Evolutionary conservation across 1,140 invertebrate species (phyloP).

Genomic region (Andricus grossulariae): DNA sequence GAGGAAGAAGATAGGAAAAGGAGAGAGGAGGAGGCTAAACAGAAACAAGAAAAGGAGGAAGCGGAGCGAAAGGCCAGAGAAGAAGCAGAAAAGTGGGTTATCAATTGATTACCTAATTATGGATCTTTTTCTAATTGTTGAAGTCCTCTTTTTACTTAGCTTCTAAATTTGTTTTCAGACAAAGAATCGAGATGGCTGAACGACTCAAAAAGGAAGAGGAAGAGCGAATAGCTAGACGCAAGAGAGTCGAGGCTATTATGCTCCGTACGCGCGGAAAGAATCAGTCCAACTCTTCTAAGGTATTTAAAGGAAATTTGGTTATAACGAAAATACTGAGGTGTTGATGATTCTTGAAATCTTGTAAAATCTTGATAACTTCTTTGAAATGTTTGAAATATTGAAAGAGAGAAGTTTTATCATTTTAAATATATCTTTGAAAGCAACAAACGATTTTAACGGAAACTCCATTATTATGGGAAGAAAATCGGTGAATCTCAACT

Average conservation of each 20-base stretch:
- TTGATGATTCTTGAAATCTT: no score
- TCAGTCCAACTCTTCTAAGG: constrained; percentile 74
- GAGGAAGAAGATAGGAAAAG: constrained; percentile 82
- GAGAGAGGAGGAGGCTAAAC: constrained; percentile 81
- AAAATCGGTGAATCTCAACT: neutral
- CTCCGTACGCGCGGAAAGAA: constrained; percentile 83
- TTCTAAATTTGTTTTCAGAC: constrained; percentile 69
- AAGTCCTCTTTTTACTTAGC: neutral
- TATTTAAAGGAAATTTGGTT: constrained; percentile 41
- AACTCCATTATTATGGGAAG: neutral
- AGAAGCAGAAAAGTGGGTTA: constrained; percentile 82
- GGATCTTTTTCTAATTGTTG: neutral
- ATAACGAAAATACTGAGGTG: no score
- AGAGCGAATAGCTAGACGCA: constrained; percentile 85
- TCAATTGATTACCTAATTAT: neutral
- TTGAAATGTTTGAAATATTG: no score
- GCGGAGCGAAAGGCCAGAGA: constrained; percentile 85
- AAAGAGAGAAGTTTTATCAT: no score
- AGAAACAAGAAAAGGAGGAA: constrained; percentile 86
- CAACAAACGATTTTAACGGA: neutral
- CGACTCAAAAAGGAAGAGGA: constrained; percentile 87
- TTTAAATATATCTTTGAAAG: no score
- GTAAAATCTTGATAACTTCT: no score
- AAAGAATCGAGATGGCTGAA: constrained; percentile 85
- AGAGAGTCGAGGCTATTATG: constrained; percentile 91